Conservation (phyloP, 2,113 vertebrate species). For the Takifugu bimaculatus region DNA sequence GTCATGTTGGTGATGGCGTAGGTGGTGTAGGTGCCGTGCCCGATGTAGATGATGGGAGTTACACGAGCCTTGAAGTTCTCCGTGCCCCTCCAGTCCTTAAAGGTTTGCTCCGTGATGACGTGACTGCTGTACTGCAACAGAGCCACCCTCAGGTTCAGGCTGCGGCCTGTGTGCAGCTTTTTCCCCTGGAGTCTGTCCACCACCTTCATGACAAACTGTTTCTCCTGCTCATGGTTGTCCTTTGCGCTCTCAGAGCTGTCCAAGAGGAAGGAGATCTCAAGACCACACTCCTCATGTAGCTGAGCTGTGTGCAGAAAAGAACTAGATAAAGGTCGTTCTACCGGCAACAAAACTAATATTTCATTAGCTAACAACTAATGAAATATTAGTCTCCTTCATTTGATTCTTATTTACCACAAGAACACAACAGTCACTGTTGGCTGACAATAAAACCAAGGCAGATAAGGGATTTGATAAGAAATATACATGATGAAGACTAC, state of each 20-base stretch:
- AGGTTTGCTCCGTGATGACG: constrained; percentile 83
- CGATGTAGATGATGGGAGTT: constrained; percentile 80
- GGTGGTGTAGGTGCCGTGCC: constrained; percentile 88
- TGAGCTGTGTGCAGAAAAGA: constrained; percentile 57
- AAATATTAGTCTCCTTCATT: not conserved
- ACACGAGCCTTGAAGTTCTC: constrained; percentile 81
- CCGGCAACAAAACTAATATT: not conserved
- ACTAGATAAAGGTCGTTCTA: constrained; percentile 1
- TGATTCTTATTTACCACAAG: no score
- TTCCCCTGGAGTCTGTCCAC: constrained; percentile 78
- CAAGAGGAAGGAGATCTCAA: constrained; percentile 86
- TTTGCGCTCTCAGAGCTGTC: constrained; percentile 91
- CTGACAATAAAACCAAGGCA: no score
- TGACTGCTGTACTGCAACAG: constrained; percentile 90
- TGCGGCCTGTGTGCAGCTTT: constrained; percentile 75
- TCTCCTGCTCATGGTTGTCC: constrained; percentile 84
- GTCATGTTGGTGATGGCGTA: constrained; percentile 92
- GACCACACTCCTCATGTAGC: constrained; percentile 81
- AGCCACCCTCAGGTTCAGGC: constrained; percentile 79
- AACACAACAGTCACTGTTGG: no score
- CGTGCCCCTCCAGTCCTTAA: constrained; percentile 82
- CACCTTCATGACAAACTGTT: constrained; percentile 79
- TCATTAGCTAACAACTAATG: no score
- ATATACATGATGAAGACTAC: no score
- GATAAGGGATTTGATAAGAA: no score